Evolutionary conservation across 2,888 invertebrate species (phyloP).

Genomic region (Limnephilus auricula): DNA sequence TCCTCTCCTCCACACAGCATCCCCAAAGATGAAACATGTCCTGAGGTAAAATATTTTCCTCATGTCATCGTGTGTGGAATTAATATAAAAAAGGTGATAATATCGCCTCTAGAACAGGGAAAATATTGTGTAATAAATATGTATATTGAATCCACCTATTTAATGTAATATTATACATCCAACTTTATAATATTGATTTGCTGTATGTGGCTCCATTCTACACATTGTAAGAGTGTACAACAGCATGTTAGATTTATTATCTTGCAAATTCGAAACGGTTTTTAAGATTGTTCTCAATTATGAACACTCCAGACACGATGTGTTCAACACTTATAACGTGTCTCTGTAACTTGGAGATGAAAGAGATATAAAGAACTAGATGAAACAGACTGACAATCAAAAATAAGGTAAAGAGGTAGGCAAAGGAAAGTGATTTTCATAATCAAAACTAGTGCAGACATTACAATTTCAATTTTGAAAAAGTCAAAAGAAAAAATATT

Average conservation of each 20-base stretch:
- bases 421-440: too few species aligned
- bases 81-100: too few species aligned
- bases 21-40: too few species aligned
- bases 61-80: too few species aligned
- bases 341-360: not conserved
- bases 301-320: constrained; percentile 8
- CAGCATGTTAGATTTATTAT: constrained; percentile 46
- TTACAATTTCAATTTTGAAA: too few species aligned
- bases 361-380: not conserved
- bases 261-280: constrained; percentile 45
- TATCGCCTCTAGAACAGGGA: not conserved
- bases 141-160: not conserved
- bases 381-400: not conserved
- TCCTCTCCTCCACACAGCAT: too few species aligned
- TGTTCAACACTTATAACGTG: not conserved
- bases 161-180: not conserved
- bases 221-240: not conserved
- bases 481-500: too few species aligned
- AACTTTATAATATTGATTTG: not conserved
- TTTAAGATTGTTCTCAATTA: constrained; percentile 48
- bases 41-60: too few species aligned
- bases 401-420: not conserved
- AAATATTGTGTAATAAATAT: not conserved
- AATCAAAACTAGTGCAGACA: too few species aligned
- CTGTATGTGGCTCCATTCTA: not conserved